Evolutionary conservation across 2,888 invertebrate species (phyloP).

Genomic region (Eurois occulta): DNA sequence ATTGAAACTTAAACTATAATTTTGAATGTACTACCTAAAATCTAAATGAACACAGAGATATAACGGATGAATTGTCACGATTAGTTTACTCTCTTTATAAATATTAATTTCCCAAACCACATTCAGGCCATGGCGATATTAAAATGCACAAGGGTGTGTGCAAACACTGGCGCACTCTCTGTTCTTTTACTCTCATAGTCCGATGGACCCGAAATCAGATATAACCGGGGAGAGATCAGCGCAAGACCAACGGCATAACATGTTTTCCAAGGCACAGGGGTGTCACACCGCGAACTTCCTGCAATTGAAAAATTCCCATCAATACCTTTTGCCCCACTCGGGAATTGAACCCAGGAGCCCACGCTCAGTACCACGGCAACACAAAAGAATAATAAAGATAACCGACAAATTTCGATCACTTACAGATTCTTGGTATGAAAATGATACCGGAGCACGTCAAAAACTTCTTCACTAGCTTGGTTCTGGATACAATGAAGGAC

Average conservation of each 20-base stretch:
- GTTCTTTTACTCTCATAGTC: neutral
- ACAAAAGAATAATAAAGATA: neutral
- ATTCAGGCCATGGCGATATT: neutral
- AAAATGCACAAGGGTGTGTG: no score
- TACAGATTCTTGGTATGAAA: constrained; percentile 67
- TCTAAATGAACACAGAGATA: neutral
- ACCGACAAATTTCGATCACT: neutral
- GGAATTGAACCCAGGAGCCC: neutral
- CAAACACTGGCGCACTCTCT: neutral
- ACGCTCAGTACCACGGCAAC: neutral
- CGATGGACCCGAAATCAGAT: neutral
- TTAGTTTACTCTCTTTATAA: neutral
- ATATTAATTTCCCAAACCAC: neutral
- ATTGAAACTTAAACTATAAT: neutral
- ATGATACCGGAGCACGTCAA: constrained; percentile 65
- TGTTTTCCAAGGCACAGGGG: neutral
- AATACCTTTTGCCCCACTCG: neutral
- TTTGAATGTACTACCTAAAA: neutral
- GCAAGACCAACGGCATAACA: neutral
- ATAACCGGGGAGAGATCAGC: neutral
- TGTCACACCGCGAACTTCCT: neutral
- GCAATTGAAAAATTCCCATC: neutral
- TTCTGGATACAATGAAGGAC: constrained; percentile 80
- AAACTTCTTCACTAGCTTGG: constrained; percentile 78
- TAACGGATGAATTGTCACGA: neutral